Evolutionary conservation across 2,888 invertebrate species (phyloP), one percentile per base, ranked within the genome.

Genomic region (Drosophila phalerata): DNA sequence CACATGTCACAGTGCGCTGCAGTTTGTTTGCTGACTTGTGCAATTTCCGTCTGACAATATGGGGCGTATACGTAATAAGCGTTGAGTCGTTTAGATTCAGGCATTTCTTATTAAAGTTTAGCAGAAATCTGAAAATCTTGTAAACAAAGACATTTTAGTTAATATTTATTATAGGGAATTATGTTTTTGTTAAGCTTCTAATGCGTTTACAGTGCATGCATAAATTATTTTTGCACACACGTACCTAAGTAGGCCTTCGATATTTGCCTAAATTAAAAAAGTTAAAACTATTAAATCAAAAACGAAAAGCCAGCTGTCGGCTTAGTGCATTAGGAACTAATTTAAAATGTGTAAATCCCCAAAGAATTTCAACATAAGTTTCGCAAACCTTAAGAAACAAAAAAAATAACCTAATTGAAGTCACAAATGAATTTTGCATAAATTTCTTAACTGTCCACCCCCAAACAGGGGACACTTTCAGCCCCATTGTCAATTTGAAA

Each of bases 1-100:
- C 13, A 37, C 17, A 58, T 68, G 65, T 55, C 58, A 67, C 47
- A 70, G 47, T 55, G 56, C 17, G 45, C 22, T 75, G 62, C 67
- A 79, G 61, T 77, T 70, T 88, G 80, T 80, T 83, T 88, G 71
- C 81, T 67, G 76, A 86, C 73, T 83, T 83, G 75, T 83, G 81
- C 78, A 88, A 84, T 86, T 88, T 84, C 88, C 84, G 75, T 51
- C 58, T 57, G 66, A 70, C 81, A 76, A 69, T 64, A 60, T 63
- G 69, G 45, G 30, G 57, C 75, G 78, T 83, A 83, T 72, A 80
- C 78, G 73, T 64, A 86, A 73, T 56, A 48, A 62, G 43, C 57
- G 30, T 57, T 52, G 45, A n/a, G 19, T 22, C n/a, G 47, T 47
- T 60, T 47, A 32, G 37, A 45, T 15, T 56, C 38, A 10, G 57